Base-by-base conservation (phyloP, 2,797 vertebrate genomes). In the Gobio occitaniae region DNA sequence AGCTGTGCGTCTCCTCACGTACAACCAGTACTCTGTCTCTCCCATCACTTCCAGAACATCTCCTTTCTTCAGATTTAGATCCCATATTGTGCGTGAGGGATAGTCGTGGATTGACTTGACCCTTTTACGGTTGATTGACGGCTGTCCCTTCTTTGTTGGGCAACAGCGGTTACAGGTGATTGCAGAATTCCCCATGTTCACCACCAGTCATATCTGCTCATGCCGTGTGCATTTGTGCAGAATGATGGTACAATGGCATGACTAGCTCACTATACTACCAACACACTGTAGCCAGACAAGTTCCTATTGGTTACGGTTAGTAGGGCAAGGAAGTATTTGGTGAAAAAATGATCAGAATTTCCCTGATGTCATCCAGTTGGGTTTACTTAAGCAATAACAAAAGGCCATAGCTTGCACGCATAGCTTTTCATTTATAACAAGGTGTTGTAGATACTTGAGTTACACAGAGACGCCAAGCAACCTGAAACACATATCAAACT, bases 1-100 rank as follows among this genome's bases (percentile, higher is more conserved):
- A 2, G 9, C 10, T 3, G 65, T 86, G 4, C 2, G 19, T 69
- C 78, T 92, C 74, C 41, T 82, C 13, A 90, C 92, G 8, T 86
- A 84, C 4, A 89, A 10, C 91, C 92, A 92, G 4, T 89, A 15
- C 11, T 89, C 76, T 1, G 52, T 56, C 77, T 87, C 82, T 6
- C 54, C 71, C 0, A 89, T 83, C 6, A 92, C 82, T 52, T 91
- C 88, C 54, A 93, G 82, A 16, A 86, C 3, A 47, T 92, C 91
- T 16, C 92, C 92, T 84, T 84, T 88, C 36, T 38, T 66, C 32
- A 93, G 80, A 38, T 32, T 74, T 54, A 85, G 77, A 81, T 91
- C 88, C n/a, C 41, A 6, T 7, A 50, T 7, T 2, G 87, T 84
- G 29, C 86, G 83, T 8, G 83, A 52, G 0, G 17, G 52, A 70